Base-by-base conservation (phyloP, 2,888 invertebrate genomes). In the Lasioglossum lativentre region DNA sequence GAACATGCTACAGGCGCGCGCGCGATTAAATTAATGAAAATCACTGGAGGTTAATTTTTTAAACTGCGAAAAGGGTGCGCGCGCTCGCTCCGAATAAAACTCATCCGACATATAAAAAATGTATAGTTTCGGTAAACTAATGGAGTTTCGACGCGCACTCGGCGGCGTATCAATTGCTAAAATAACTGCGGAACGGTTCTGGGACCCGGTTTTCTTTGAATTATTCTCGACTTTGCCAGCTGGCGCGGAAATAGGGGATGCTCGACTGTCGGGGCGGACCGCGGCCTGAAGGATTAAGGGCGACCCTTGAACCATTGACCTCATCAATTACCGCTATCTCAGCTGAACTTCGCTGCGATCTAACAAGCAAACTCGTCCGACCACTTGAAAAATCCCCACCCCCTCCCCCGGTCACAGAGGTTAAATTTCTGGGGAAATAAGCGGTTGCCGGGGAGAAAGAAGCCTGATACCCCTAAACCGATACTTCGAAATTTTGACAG, bases 281-380 rank as follows among this genome's bases (percentile, higher is more conserved):
- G 66, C 30, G 19, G 66, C 52, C 34, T 19, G 66, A 66, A 66
- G 66, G 66, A 66, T 66, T 34, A 66, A 34, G 66, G 66, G 66
- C 19, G 30, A 19, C 30, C 66, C 66, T 16, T 34, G 66, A 30
- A 34, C 66, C 34, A 30, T 66, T 66, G 66, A 66, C 66, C 30
- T 66, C 66, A 34, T 66, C 34, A 34, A 34, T 66, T 66, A 66
- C 59, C 59, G 59, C 66, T 66, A 66, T 66, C 66, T 34, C 30
- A 34, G 34, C 34, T 30, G 66, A 34, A 34, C 66, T 66, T 66
- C 66, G 19, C 6, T 19, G 27, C 34, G 66, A 30, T 66, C 66
- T 66, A 66, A 30, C 66, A 66, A 66, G 30, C 34, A 34, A 66
- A 34, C 66, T 66, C 14, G 30, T 59, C 59, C 14, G 59, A 59